These are phyloP conservation scores for Brienomyrus longianalis DNA, from an alignment of 2,113 vertebrate genomes.

Conservation along the genomic window DNA sequence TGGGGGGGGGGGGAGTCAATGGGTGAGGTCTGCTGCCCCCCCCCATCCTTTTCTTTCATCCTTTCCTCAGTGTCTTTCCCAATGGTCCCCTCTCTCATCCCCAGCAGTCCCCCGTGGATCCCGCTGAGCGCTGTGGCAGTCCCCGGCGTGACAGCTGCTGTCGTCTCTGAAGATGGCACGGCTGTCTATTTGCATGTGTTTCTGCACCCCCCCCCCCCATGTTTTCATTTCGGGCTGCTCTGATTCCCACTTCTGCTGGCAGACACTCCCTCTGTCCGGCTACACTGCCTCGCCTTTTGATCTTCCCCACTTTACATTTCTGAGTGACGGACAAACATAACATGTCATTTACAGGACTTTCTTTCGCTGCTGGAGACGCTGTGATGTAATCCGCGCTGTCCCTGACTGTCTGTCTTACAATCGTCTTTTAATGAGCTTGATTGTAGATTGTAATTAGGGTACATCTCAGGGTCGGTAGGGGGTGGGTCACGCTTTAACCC, in stretches of 20 bases:
- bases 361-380: not conserved
- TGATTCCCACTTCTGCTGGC: not conserved
- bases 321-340: not conserved
- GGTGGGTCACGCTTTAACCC: not conserved
- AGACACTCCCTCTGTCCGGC: not conserved
- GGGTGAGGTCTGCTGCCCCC: slow-evolving; percentile 37
- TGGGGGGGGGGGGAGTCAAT: not conserved
- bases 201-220: not conserved
- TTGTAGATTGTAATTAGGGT: not conserved
- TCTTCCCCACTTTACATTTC: not conserved
- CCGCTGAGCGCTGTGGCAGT: not conserved
- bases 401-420: not conserved
- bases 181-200: not conserved
- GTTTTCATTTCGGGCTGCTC: not conserved
- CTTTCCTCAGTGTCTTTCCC: slow-evolving; percentile 28
- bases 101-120: not conserved
- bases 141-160: not conserved
- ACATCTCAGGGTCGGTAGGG: not conserved
- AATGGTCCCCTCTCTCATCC: not conserved
- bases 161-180: not conserved
- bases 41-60: not conserved
- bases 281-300: not conserved
- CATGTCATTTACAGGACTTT: not conserved
- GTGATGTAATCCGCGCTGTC: not conserved
- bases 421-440: not conserved